Base-by-base conservation (phyloP, 2,113 vertebrate genomes). In the Sinocyclocheilus maitianheensis region DNA sequence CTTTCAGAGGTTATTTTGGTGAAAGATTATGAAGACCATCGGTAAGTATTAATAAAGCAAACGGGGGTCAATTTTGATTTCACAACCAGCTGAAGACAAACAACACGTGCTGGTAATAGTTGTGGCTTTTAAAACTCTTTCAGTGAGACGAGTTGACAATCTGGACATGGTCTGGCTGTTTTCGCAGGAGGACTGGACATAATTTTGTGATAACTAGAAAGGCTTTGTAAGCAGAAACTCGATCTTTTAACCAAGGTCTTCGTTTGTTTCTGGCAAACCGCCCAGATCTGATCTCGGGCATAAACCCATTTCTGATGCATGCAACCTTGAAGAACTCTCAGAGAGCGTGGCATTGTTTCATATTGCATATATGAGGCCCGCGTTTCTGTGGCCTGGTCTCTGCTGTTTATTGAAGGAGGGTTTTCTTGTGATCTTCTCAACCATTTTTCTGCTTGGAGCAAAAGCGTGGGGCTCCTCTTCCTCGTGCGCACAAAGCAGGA, bases 211-310 rank as follows among this genome's bases (percentile, higher is more conserved):
- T 87, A 83, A 84, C 83, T 88, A 12, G 75, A 87, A 83, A 78
- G 77, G 48, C 63, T 81, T 77, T 48, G 60, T 81, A 67, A 79
- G 87, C 16, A 74, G 86, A 53, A 87, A 88, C 81, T 86, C 77
- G 74, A 87, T 84, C 84, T 77, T 85, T 84, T 55, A 82, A 85
- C 76, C 89, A 91, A 91, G 90, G 90, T 90, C 78, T 72, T 63
- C 26, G 16, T 13, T 71, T 81, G 53, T 76, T 46, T 46, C 40
- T 75, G 48, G 60, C 76, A 74, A 63, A 5, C 22, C 22, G 72
- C n/a, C 60, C 30, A 76, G 34, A 67, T 85, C 80, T 87, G 55
- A 69, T 43, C 77, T 84, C 67, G 77, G 14, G 86, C 76, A 16
- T 79, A 67, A 20, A 63, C 69, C 40, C 60, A 80, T 84, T 46